Evolutionary conservation across 2,797 vertebrate genomes (phyloP), one percentile per base, ranked within the genome.

Genomic region (Orientallactaga sibirica): DNA sequence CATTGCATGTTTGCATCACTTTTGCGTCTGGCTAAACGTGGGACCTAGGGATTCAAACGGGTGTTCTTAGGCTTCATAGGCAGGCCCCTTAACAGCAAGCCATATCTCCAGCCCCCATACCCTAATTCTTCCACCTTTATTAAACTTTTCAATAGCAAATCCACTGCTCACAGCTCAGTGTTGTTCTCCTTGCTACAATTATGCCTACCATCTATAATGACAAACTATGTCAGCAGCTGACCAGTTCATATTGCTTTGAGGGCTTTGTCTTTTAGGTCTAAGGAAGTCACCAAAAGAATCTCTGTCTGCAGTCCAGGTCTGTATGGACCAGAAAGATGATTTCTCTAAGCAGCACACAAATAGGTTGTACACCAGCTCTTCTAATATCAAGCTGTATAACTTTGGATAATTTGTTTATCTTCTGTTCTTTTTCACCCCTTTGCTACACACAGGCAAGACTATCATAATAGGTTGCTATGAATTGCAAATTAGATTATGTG

Each of bases 401-500:
- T 8, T 93, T 71, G 22, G 15, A 11, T 80, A 81, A 90, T 82
- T 91, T 94, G 58, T 67, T 94, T 90, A 92, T 80, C 75, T 88
- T 86, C 27, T 89, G 0, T 48, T 82, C 10, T 78, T 64, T 77
- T 48, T 83, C 62, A 29, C 33, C 19, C 15, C 12, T 95, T 75
- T 29, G 33, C 33, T 68, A 87, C 85, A 76, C 70, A 55, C 22
- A 83, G 37, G 76, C 75, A 76, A 79, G 84, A 18, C 64, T 41
- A n/a, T 83, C 64, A 71, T 61, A 91, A 84, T 33, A 84, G 29
- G 25, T 19, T 70, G 41, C 43, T 77, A 12, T 74, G 48, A 93
- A 43, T 89, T 95, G 29, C 62, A 78, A 92, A 88, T 94, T 92
- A 82, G 52, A 80, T 90, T 92, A 55, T n/a, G 76, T 58, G n/a